These are phyloP conservation scores for Calameuta idolon DNA, from an alignment of 2,888 invertebrate species.

Conservation along the genomic window DNA sequence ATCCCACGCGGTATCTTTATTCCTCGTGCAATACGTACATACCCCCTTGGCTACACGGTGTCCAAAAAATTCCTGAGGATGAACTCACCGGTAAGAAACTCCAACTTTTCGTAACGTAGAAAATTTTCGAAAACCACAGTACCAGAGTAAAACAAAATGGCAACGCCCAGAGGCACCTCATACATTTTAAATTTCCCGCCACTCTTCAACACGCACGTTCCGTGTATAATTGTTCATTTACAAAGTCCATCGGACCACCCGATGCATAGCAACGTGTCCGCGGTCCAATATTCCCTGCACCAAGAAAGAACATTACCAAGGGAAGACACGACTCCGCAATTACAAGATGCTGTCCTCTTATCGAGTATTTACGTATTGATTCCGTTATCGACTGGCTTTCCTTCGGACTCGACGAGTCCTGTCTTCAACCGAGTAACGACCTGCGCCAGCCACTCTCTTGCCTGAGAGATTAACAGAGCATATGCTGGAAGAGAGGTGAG, in stretches of 20 bases:
- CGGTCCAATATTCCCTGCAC: slow-evolving; percentile 29
- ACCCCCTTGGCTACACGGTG: slow-evolving; percentile 15
- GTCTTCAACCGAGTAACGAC: slow-evolving; percentile 26
- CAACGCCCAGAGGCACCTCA: not conserved
- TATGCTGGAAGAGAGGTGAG: not conserved
- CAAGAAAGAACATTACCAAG: slow-evolving; percentile 36
- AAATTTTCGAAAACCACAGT: not conserved
- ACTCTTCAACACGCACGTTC: not conserved
- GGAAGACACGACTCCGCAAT: slow-evolving; percentile 53
- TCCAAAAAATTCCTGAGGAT: slow-evolving; percentile 18
- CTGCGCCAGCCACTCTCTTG: not conserved
- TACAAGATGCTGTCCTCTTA: slow-evolving; percentile 48
- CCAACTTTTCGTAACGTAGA: not conserved
- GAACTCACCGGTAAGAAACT: slow-evolving; percentile 1
- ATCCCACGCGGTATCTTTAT: slow-evolving; percentile 41
- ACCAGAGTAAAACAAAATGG: not conserved
- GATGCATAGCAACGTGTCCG: not conserved
- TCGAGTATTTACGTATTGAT: slow-evolving; percentile 49
- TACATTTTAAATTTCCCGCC: not conserved
- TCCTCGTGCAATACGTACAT: slow-evolving; percentile 9
- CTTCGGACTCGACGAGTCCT: slow-evolving; percentile 20
- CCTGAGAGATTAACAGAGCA: not conserved
- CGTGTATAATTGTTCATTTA: not conserved
- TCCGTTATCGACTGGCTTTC: slow-evolving; percentile 38
- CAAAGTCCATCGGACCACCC: not conserved